Evolutionary conservation across 2,888 invertebrate species (phyloP).

Genomic region (Tuta absoluta): DNA sequence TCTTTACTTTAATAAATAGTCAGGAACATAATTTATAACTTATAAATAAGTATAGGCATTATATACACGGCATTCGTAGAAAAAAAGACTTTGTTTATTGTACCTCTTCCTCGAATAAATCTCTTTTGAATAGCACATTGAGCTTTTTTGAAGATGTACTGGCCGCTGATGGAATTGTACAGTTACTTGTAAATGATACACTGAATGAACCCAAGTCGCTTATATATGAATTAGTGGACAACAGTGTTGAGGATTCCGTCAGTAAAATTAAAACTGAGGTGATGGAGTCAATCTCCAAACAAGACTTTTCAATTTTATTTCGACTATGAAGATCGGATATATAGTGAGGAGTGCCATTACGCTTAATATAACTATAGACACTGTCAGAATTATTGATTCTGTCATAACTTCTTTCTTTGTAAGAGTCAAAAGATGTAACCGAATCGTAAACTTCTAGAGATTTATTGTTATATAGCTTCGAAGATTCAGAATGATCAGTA

Average conservation of each 20-base stretch:
- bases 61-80: no score
- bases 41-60: no score
- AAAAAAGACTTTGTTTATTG: no score
- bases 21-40: no score
- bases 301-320: neutral
- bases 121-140: no score
- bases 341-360: neutral
- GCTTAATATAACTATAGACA: neutral
- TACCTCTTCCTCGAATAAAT: no score
- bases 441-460: neutral
- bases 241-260: neutral
- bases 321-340: neutral
- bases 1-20: no score
- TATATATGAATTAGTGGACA: neutral
- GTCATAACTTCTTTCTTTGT: neutral
- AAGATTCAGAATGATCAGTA: neutral
- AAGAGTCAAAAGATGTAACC: neutral
- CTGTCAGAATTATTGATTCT: neutral
- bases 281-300: neutral
- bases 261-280: neutral
- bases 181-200: neutral
- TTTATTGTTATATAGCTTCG: neutral
- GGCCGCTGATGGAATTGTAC: neutral
- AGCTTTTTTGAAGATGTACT: neutral
- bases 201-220: neutral